Percentiles rank a stretch among this genome's conserved stretches.
Conservation (phyloP, 2,888 invertebrate species). For the Piscicola geometra region DNA sequence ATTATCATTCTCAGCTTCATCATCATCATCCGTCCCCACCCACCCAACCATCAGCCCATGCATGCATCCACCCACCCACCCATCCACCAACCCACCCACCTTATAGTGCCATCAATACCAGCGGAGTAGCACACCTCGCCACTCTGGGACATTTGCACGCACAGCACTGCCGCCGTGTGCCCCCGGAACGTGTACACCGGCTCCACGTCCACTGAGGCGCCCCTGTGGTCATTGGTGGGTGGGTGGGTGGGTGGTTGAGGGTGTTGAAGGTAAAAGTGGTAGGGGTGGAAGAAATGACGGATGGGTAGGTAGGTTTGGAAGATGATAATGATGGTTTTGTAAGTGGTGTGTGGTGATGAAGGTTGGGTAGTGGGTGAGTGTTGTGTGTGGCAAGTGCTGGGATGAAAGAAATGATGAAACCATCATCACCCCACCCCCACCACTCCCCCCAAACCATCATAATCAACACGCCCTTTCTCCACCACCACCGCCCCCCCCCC, state of each 20-base stretch:
- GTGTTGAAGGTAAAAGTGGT: not conserved
- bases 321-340: not conserved
- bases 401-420: no score
- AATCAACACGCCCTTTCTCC: no score
- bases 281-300: not conserved
- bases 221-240: conserved; percentile 51
- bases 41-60: not conserved
- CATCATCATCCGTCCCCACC: not conserved
- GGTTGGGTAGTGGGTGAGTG: no score
- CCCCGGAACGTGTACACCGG: conserved; percentile 97
- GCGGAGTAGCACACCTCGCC: conserved; percentile 91
- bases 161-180: conserved; percentile 83
- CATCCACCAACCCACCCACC: conserved; percentile 62
- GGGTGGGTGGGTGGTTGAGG: not conserved
- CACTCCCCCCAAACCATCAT: not conserved
- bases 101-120: conserved; percentile 85
- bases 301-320: not conserved
- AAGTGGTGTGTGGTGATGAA: not conserved
- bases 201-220: conserved; percentile 83
- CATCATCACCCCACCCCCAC: not conserved
- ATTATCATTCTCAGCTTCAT: not conserved
- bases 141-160: conserved; percentile 86
- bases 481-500: no score
- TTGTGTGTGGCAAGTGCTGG: not conserved
- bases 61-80: no score